A percentile compares a stretch with the other conserved stretches of the same genome.
Conservation (phyloP, 2,113 vertebrate genomes). For the Daboia siamensis region DNA sequence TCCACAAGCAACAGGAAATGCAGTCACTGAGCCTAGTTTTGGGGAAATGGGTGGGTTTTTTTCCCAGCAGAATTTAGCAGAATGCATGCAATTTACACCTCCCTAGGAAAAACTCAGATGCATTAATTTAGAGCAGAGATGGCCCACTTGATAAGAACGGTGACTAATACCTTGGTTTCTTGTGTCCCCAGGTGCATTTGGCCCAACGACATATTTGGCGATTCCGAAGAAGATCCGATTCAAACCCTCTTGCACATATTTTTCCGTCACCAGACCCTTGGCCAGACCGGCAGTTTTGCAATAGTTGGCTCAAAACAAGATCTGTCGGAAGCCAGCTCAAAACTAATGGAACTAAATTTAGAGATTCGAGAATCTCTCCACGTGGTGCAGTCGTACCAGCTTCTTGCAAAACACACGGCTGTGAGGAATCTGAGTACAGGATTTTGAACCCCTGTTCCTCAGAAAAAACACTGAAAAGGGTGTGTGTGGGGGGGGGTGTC, state of each 20-base stretch:
- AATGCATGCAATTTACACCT: no score
- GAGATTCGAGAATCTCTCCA: slow-evolving; percentile 93
- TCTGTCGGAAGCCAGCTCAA: slow-evolving; percentile 87
- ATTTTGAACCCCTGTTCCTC: slow-evolving; percentile 73
- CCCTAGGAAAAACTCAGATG: neutral
- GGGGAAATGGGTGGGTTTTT: neutral
- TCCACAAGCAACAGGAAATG: neutral
- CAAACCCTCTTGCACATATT: slow-evolving; percentile 93
- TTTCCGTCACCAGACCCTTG: slow-evolving; percentile 95
- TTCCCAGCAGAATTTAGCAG: neutral
- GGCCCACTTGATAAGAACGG: neutral
- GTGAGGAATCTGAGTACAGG: slow-evolving; percentile 77
- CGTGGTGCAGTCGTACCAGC: slow-evolving; percentile 78
- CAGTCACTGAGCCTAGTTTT: neutral
- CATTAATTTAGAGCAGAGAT: neutral
- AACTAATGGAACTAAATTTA: slow-evolving; percentile 96
- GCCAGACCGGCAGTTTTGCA: slow-evolving; percentile 91
- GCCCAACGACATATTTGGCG: slow-evolving; percentile 96
- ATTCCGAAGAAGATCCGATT: slow-evolving; percentile 84
- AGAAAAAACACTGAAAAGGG: slow-evolving; percentile 37
- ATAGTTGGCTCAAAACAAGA: slow-evolving; percentile 90
- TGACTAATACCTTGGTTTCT: slow-evolving; percentile 18
- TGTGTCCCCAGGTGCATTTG: slow-evolving; percentile 81
- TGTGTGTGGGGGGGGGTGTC: neutral
- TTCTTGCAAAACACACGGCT: slow-evolving; percentile 67